Percentiles rank a stretch among this genome's conserved stretches.
Evolutionary conservation across 2,888 invertebrate species (phyloP).

Genomic region (Pristionchus japonicus): DNA sequence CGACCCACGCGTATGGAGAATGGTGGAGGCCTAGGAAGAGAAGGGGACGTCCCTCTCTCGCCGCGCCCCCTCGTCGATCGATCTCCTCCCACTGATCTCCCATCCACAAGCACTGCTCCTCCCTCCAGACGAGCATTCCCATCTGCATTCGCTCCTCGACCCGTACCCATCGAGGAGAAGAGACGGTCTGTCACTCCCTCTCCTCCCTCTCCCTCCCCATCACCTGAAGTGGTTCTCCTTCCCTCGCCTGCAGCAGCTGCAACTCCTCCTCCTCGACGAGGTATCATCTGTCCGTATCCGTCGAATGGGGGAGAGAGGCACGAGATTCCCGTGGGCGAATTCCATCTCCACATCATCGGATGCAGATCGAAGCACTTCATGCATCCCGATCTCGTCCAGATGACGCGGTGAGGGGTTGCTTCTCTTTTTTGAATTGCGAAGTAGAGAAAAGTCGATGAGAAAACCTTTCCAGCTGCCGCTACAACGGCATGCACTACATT

Average conservation of each 20-base stretch:
- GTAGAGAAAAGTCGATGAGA: not conserved
- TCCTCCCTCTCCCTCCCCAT: not conserved
- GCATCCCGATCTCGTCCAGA: constrained; percentile 13
- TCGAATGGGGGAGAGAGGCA: not conserved
- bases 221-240: too few species aligned
- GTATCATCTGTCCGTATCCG: not conserved
- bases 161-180: not conserved
- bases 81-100: not conserved
- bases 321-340: not conserved
- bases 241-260: too few species aligned
- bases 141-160: not conserved
- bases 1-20: not conserved
- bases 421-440: not conserved
- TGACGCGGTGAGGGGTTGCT: not conserved
- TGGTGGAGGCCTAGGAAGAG: not conserved
- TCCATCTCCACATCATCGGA: not conserved
- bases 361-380: constrained; percentile 4
- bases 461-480: constrained; percentile 35
- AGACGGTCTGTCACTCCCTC: not conserved
- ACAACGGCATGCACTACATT: constrained; percentile 42
- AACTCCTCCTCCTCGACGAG: not conserved
- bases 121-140: not conserved
- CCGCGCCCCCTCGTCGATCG: not conserved
- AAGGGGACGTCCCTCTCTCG: not conserved
- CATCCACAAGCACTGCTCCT: not conserved